Conservation (phyloP, 2,113 vertebrate species). For the Macrotus californicus region DNA sequence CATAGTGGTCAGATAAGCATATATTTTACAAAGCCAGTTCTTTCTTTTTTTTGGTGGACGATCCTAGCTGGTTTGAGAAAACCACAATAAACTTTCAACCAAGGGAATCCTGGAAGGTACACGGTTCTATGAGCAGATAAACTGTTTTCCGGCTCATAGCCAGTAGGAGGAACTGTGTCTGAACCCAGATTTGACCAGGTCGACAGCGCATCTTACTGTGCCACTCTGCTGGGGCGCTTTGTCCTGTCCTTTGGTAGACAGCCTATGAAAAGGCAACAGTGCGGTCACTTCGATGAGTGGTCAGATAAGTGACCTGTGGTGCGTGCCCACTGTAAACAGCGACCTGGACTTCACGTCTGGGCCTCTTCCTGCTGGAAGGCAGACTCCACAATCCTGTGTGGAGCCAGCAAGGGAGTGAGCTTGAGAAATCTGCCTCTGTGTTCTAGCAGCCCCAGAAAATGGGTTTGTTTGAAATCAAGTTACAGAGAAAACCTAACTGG, state of each 20-base stretch:
- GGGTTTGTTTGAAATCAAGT: slow-evolving; percentile 31
- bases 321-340: not conserved
- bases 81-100: not conserved
- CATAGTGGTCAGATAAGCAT: not conserved
- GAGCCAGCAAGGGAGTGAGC: not conserved
- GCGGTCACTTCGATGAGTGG: not conserved
- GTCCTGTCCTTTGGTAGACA: not conserved
- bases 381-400: not conserved
- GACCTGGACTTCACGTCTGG: no score
- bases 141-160: not conserved
- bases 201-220: not conserved
- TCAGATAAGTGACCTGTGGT: not conserved
- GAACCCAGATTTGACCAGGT: not conserved
- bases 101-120: not conserved
- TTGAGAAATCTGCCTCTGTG: not conserved
- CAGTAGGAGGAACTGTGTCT: not conserved
- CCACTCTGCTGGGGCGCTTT: not conserved
- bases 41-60: not conserved
- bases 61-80: not conserved
- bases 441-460: slow-evolving; percentile 17
- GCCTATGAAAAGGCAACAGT: not conserved
- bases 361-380: not conserved
- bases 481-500: slow-evolving; percentile 43
- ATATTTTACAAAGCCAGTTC: not conserved
- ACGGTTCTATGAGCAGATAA: not conserved